Percentiles rank a stretch among this genome's conserved stretches.
These are phyloP conservation scores for Stegostoma tigrinum DNA, from an alignment of 2,113 vertebrate species.

Conservation along the genomic window DNA sequence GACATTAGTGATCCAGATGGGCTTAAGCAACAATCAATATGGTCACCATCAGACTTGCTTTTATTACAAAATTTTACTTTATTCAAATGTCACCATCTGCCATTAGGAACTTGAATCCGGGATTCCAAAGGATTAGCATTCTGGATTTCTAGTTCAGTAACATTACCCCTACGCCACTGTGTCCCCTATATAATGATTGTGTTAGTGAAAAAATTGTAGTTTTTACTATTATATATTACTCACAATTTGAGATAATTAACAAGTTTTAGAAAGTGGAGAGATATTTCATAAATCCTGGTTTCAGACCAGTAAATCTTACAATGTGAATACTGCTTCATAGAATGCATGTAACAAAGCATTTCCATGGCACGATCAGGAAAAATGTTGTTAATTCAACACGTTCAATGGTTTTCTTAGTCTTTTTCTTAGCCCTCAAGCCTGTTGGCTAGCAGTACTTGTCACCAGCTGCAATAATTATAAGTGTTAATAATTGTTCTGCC, in stretches of 20 bases:
- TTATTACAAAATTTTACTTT: too few relatives aligned
- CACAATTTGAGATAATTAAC: background rate
- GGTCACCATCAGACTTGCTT: too few relatives aligned
- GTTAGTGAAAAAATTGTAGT: background rate
- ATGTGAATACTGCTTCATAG: background rate
- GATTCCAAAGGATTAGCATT: too few relatives aligned
- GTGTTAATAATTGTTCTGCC: background rate
- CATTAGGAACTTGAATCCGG: too few relatives aligned
- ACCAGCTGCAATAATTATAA: background rate
- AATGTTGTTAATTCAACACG: background rate
- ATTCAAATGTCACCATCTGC: too few relatives aligned
- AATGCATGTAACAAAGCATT: background rate
- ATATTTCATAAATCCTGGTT: background rate
- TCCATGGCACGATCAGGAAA: background rate
- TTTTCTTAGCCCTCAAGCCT: background rate
- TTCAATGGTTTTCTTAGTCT: background rate
- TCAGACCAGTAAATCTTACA: background rate
- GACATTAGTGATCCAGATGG: too few relatives aligned
- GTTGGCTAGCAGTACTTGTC: conserved; percentile 13
- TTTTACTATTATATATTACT: background rate
- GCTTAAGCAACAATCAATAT: too few relatives aligned
- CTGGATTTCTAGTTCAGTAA: too few relatives aligned
- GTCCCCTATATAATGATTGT: background rate
- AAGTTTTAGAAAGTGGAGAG: background rate
- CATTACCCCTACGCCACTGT: too few relatives aligned